A percentile compares a stretch with the other conserved stretches of the same genome.
Conservation (phyloP, 2,888 invertebrate species). For the Sesia bembeciformis region DNA sequence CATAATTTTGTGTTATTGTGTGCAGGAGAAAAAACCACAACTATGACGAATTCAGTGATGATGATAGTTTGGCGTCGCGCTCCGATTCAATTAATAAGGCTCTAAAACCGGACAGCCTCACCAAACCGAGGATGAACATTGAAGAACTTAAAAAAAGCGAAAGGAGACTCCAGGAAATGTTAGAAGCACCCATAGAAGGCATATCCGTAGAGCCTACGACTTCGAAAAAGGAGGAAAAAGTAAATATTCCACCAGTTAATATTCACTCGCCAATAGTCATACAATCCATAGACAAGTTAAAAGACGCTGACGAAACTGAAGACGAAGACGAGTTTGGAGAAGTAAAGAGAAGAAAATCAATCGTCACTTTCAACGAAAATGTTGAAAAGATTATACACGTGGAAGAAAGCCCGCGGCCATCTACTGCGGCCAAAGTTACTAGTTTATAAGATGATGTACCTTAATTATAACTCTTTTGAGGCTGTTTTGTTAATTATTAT, state of each 20-base stretch:
- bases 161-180: conserved; percentile 49
- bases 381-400: conserved; percentile 69
- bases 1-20: conserved; percentile 10
- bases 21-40: conserved; percentile 38
- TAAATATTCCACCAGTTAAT: conserved; percentile 22
- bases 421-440: neutral
- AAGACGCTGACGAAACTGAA: conserved; percentile 43
- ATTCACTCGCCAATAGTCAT: conserved; percentile 44
- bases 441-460: neutral
- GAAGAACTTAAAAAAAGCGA: conserved; percentile 55
- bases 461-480: too few relatives aligned
- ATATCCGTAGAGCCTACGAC: conserved; percentile 18
- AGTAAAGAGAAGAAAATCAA: conserved; percentile 44
- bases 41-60: conserved; percentile 45
- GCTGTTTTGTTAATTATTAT: too few relatives aligned
- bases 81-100: conserved; percentile 24
- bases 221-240: conserved; percentile 20
- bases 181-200: conserved; percentile 37
- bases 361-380: conserved; percentile 72
- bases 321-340: conserved; percentile 64
- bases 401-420: conserved; percentile 36
- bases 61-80: conserved; percentile 38
- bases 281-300: conserved; percentile 58
- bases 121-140: conserved; percentile 44
- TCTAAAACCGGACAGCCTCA: conserved; percentile 24